Evolutionary conservation across 2,888 invertebrate species (phyloP).

Genomic region (Eupithecia vulgata): DNA sequence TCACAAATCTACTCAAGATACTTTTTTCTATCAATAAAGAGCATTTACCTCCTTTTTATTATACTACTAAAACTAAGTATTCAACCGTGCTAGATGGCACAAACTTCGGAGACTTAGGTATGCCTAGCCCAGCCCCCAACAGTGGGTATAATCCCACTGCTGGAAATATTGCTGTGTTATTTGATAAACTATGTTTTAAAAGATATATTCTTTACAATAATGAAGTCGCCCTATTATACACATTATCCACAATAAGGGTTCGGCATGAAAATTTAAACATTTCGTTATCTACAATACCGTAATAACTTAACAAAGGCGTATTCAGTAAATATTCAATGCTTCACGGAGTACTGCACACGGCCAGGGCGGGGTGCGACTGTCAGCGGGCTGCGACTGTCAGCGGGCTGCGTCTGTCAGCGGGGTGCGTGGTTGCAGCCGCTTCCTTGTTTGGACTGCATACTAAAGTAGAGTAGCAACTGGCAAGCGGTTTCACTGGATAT

Average conservation of each 20-base stretch:
- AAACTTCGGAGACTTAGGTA: neutral
- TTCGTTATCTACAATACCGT: slow-evolving; percentile 57
- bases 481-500: no score
- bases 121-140: neutral
- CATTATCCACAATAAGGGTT: slow-evolving; percentile 54
- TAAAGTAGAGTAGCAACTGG: neutral
- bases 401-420: slow-evolving; percentile 49
- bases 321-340: slow-evolving; percentile 70
- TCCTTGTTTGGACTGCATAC: neutral
- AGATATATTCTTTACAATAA: neutral
- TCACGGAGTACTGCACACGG: slow-evolving; percentile 55
- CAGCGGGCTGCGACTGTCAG: slow-evolving; percentile 49
- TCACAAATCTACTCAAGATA: neutral
- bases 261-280: slow-evolving; percentile 63
- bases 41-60: no score
- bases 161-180: neutral
- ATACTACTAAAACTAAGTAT: neutral
- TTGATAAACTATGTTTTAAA: neutral
- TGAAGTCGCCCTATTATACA: slow-evolving; percentile 46
- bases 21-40: neutral
- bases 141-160: neutral
- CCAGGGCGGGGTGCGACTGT: slow-evolving; percentile 44
- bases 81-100: neutral
- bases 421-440: slow-evolving; percentile 17
- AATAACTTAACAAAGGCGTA: slow-evolving; percentile 58